Evolutionary conservation across 2,888 invertebrate species (phyloP), one percentile per base, ranked within the genome.

Genomic region (Thumatha senex): DNA sequence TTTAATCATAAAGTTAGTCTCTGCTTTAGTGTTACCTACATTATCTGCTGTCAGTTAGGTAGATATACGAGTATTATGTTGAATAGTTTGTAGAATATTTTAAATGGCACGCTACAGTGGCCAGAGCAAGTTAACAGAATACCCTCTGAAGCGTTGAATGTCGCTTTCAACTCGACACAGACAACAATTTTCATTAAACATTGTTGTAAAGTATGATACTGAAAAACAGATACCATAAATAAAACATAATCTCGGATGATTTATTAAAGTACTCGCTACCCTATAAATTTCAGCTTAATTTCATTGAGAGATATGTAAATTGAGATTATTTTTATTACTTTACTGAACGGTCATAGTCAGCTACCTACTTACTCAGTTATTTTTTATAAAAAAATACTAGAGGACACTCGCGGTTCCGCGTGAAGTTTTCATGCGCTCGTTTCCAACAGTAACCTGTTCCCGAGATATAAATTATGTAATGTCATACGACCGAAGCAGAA

Each of bases 41-140:
- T 58, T 60, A 67, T 67, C 56, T 60, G 64, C 52, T 46, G n/a
- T n/a, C 61, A 67, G 63, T 72, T 69, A 54, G 53, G 70, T 58
- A 64, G 62, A 70, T 67, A 74, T 24, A 24, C n/a, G n/a, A n/a
- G n/a, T n/a, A 24, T 5, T 2, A 24, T 4, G 18, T 24, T 4
- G 68, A 76, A 68, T 82, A 79, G 80, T 82, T 80, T 24, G 18
- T 24, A 79, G 84, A 84, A 85, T 84, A 80, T 79, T 82, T 84
- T 67, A 65, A 60, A 72, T 2, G 31, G 5, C 76, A 63, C 73
- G 61, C 67, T 66, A 48, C 52, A 66, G 31, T 31, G 7, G 53
- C 62, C 55, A 53, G 40, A 59, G 54, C 54, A 54, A 11, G 40
- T 51, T 56, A 47, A 56, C 62, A 57, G 59, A 53, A 65, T 65